Evolutionary conservation across 2,888 invertebrate genomes (phyloP).

Genomic region (Scaptodrosophila latifasciaeformis): DNA sequence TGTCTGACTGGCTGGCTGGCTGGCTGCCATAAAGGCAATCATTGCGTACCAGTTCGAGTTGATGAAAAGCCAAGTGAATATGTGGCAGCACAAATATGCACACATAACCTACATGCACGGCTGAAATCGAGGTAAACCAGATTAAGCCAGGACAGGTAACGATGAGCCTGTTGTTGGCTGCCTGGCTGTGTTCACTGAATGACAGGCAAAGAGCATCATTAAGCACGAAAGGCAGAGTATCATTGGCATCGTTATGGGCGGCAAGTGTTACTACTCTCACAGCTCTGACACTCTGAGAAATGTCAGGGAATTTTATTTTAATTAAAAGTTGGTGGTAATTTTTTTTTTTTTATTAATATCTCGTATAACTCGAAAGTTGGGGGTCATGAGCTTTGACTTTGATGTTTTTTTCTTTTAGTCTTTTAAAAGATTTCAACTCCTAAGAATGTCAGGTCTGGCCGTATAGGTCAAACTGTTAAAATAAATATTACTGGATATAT

Average conservation of each 20-base stretch:
- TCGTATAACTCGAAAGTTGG: too few species aligned
- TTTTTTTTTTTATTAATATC: too few species aligned
- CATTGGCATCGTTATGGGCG: slow-evolving; percentile 50
- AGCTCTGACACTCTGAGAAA: too few species aligned
- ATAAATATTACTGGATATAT: too few species aligned
- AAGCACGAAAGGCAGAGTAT: slow-evolving; percentile 68
- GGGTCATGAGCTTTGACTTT: too few species aligned
- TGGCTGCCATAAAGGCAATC: slow-evolving; percentile 36
- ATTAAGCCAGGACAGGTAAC: slow-evolving; percentile 33
- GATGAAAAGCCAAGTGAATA: slow-evolving; percentile 57
- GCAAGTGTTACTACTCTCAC: slow-evolving; percentile 1
- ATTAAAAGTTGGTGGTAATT: too few species aligned
- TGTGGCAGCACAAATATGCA: too few species aligned
- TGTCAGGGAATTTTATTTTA: neutral
- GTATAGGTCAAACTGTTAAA: too few species aligned
- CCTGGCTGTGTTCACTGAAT: slow-evolving; percentile 21
- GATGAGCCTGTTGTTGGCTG: slow-evolving; percentile 28
- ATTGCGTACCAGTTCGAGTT: slow-evolving; percentile 31
- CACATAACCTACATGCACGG: slow-evolving; percentile 56
- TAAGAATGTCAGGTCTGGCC: neutral
- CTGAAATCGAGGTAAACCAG: neutral
- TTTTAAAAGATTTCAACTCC: too few species aligned
- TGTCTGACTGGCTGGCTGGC: slow-evolving; percentile 12
- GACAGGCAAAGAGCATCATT: slow-evolving; percentile 64
- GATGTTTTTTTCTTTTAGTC: too few species aligned